These are phyloP conservation scores for Hyperoplus immaculatus DNA, from an alignment of 2,797 vertebrate genomes.

Conservation along the genomic window DNA sequence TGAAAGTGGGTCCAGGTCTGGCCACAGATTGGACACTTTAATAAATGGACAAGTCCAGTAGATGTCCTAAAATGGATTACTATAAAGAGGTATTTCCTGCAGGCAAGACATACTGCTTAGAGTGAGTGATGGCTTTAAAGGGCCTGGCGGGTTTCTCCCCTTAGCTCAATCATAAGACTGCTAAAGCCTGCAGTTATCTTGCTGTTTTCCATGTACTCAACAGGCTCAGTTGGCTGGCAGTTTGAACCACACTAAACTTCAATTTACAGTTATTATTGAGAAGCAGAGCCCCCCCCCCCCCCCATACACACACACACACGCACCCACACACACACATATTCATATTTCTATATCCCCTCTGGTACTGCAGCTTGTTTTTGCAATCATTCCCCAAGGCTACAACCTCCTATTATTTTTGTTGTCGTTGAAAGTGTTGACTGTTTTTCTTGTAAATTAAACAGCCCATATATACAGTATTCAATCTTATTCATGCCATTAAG, in stretches of 20 bases:
- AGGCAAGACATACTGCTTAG: constrained; percentile 72
- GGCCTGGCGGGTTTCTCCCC: constrained; percentile 58
- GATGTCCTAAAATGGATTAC: constrained; percentile 65
- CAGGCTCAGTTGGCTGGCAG: constrained; percentile 52
- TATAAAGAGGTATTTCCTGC: constrained; percentile 79
- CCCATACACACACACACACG: too few relatives aligned
- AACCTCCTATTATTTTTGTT: constrained; percentile 30
- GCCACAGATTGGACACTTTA: constrained; percentile 60
- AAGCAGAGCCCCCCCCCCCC: constrained; percentile 35
- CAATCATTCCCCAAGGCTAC: constrained; percentile 10
- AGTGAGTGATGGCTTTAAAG: constrained; percentile 79
- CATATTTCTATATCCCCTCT: constrained; percentile 51
- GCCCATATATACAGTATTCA: neutral
- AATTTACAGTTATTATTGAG: constrained; percentile 60
- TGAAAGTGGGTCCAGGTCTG: constrained; percentile 50
- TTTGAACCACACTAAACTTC: constrained; percentile 55
- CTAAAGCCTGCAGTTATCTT: constrained; percentile 65
- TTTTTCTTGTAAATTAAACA: neutral
- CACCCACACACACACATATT: constrained; percentile 5
- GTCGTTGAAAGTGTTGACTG: constrained; percentile 4
- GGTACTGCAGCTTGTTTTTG: constrained; percentile 39
- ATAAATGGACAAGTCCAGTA: constrained; percentile 65
- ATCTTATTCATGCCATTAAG: neutral
- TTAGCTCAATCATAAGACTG: constrained; percentile 54
- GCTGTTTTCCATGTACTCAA: constrained; percentile 71